These are phyloP conservation scores for Rattus norvegicus DNA, from an alignment of 2,113 vertebrate species.

Conservation along the genomic window GRCr8 NC_086030.1:5388501-5389000, in stretches of 20 bases:
- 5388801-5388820: background rate
- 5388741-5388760: too few species aligned
- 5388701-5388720: too few species aligned
- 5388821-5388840: background rate
- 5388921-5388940: conserved; percentile 30
- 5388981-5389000: conserved; percentile 1
- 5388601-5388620: background rate
- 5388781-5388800: background rate
- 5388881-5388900: background rate
- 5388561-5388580: background rate
- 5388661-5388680: too few species aligned
- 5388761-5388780: too few species aligned
- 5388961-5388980: background rate
- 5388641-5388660: too few species aligned
- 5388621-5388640: background rate
- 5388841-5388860: conserved; percentile 4
- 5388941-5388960: conserved; percentile 28
- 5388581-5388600: background rate
- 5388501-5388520: background rate
- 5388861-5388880: background rate
- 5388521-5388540: background rate
- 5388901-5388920: background rate
- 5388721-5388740: too few species aligned
- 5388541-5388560: background rate
- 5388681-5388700: too few species aligned